Evolutionary conservation across 2,113 vertebrate species (phyloP).

Genomic region (Uria lomvia): DNA sequence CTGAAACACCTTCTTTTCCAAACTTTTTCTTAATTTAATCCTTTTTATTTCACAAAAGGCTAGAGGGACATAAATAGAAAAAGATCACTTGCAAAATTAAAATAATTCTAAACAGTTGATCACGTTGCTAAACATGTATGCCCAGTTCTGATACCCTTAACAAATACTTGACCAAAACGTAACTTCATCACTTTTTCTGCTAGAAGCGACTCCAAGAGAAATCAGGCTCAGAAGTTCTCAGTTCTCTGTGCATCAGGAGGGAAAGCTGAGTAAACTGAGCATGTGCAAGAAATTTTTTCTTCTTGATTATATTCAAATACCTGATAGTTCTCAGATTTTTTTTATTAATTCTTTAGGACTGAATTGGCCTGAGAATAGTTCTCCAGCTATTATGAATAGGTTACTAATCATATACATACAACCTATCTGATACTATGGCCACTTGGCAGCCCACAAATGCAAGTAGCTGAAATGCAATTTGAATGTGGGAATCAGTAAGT

Average conservation of each 20-base stretch:
- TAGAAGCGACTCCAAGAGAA: background rate
- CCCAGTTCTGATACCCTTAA: background rate
- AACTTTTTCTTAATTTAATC: background rate
- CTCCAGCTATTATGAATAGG: background rate
- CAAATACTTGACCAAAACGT: background rate
- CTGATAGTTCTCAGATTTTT: background rate
- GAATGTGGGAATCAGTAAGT: background rate
- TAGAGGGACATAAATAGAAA: background rate
- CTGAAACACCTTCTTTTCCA: background rate
- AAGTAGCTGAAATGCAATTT: background rate
- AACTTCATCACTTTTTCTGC: background rate
- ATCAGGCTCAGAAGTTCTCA: background rate
- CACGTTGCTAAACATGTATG: background rate
- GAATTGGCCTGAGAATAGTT: background rate
- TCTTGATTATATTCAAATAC: background rate
- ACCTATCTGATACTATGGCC: background rate
- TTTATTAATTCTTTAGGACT: background rate
- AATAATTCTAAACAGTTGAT: background rate
- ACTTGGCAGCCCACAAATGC: background rate
- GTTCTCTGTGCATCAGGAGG: background rate
- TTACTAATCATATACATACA: background rate
- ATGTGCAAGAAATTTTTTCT: background rate
- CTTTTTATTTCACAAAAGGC: background rate
- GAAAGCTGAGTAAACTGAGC: background rate
- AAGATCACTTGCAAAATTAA: background rate